phyloP scores from a whole-genome alignment of 1,140 invertebrate species.

The Drosophila lini region DNA sequence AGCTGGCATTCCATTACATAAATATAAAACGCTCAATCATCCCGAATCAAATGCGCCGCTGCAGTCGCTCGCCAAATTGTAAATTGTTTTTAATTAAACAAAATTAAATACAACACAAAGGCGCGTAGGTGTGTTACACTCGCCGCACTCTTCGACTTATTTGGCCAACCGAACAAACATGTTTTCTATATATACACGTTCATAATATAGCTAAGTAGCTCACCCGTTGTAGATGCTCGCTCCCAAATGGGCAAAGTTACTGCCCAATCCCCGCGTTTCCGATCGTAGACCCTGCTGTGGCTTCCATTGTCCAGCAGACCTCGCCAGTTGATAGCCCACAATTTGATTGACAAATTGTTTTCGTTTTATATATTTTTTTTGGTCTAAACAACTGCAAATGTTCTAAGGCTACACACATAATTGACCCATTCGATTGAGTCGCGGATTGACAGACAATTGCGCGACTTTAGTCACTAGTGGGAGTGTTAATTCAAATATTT shows the following conservation, averaged over 20 bases:
- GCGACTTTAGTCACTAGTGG: slow-evolving; percentile 25
- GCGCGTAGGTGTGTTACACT: slow-evolving; percentile 67
- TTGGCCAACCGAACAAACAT: slow-evolving; percentile 61
- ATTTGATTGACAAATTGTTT: slow-evolving; percentile 74
- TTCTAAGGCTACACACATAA: slow-evolving; percentile 60
- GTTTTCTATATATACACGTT: slow-evolving; percentile 39
- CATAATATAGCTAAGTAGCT: slow-evolving; percentile 50
- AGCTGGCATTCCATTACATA: slow-evolving; percentile 34
- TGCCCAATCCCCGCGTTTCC: neutral
- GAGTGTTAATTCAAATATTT: slow-evolving; percentile 20
- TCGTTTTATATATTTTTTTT: slow-evolving; percentile 6
- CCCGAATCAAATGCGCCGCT: slow-evolving; percentile 65
- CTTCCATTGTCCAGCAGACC: slow-evolving; percentile 24
- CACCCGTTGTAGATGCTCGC: slow-evolving; percentile 25
- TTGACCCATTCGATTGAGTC: slow-evolving; percentile 30
- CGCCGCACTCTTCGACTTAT: slow-evolving; percentile 61
- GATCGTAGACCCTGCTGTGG: neutral
- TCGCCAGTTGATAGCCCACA: slow-evolving; percentile 27
- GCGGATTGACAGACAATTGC: slow-evolving; percentile 53
- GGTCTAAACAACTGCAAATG: slow-evolving; percentile 41
- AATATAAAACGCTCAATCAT: slow-evolving; percentile 39
- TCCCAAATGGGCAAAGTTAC: slow-evolving; percentile 21
- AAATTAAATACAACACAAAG: slow-evolving; percentile 48
- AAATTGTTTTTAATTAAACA: slow-evolving; percentile 76
- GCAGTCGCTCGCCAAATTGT: slow-evolving; percentile 36